Evolutionary conservation across 2,113 vertebrate genomes (phyloP), one percentile per base, ranked within the genome.

Genomic region (Amphiprion ocellaris): DNA sequence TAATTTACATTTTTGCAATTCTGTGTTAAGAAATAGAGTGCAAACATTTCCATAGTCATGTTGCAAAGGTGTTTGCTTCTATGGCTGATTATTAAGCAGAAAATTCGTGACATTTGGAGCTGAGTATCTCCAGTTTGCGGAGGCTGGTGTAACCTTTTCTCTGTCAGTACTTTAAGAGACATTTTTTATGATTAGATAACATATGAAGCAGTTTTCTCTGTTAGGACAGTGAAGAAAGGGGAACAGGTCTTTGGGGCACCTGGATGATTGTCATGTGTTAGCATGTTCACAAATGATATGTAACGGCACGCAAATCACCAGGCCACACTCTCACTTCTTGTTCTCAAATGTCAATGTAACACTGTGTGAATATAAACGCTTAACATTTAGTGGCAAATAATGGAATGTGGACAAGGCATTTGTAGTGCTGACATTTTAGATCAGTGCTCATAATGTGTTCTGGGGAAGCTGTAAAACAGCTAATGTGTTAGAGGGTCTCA

Each of bases 341-440:
- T 64, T 79, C 87, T 91, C 60, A 95, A 94, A 95, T 95, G 92
- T 91, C 93, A 94, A 52, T 26, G 80, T 41, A 83, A 79, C 84
- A 74, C 69, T 67, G 80, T 56, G 75, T 81, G 90, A 92, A 87
- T 89, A 90, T 86, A 92, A 93, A 93, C 87, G 87, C 85, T 93
- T 90, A 93, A 90, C 89, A 91, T 92, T 92, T 90, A 91, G 81
- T 80, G 76, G 79, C 80, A 85, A 87, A 91, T 90, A 93, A 92
- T 92, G 85, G 89, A 81, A 85, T 84, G 83, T 83, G 89, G 87
- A 91, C 77, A 82, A 90, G 90, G 83, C 87, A 92, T 94, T 92
- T 94, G 90, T 86, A 85, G 90, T 73, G 87, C 85, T 94, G 92
- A 93, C 91, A 95, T 95, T 93, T 94, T 86, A 92, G 85, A 94